phyloP scores from a whole-genome alignment of 2,113 vertebrate species.

The Ondatra zibethicus region DNA sequence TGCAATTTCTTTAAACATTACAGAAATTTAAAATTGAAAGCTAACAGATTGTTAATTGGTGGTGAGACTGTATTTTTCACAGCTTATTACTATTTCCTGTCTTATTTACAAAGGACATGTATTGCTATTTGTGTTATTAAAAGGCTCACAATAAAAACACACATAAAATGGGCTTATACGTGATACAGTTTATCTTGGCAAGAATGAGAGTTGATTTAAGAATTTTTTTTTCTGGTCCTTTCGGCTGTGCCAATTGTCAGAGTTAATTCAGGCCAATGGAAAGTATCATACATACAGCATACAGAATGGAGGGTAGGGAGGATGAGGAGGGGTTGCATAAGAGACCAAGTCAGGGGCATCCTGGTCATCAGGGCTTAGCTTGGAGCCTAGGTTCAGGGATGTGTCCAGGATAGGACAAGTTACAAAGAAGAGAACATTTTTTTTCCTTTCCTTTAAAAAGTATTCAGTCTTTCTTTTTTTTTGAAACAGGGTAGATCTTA shows the following conservation, averaged over 20 bases:
- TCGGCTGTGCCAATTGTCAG: not conserved
- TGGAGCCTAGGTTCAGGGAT: not conserved
- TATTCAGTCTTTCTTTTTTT: too few species aligned
- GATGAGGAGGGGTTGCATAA: not conserved
- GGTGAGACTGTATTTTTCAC: not conserved
- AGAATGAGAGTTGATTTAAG: not conserved
- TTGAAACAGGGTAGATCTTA: not conserved
- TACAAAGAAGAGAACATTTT: not conserved
- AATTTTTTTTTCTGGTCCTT: not conserved
- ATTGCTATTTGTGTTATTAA: slow-evolving; percentile 1
- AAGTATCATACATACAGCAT: not conserved
- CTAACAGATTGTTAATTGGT: not conserved
- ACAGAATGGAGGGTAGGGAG: not conserved
- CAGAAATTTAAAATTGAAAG: slow-evolving; percentile 34
- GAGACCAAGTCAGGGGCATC: not conserved
- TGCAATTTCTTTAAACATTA: not conserved
- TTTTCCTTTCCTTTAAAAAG: not conserved
- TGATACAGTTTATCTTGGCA: not conserved
- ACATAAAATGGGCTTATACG: not conserved
- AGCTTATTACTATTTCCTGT: not conserved
- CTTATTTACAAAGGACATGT: slow-evolving; percentile 8
- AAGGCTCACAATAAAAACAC: not conserved
- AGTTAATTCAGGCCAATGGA: not conserved
- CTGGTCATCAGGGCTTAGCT: not conserved
- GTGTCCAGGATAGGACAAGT: not conserved